phyloP scores from a whole-genome alignment of 2,888 invertebrate species.

The Drosophila heteroneura region DNA sequence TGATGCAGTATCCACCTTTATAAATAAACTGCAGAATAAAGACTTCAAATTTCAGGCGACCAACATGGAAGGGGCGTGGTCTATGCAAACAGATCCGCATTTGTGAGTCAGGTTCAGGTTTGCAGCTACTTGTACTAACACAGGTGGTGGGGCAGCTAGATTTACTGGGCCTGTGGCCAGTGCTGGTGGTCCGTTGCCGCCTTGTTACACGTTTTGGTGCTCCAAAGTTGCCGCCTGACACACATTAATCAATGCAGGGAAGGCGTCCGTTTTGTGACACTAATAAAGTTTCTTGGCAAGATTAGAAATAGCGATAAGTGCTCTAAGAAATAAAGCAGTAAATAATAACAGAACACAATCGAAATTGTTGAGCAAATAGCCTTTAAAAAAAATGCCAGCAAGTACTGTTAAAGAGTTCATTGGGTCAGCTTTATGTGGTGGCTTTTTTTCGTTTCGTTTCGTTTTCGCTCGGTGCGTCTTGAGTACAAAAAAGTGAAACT shows the following conservation, averaged over 20 bases:
- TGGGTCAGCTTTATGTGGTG: conserved; percentile 65
- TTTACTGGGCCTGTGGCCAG: not conserved
- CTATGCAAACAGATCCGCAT: conserved; percentile 59
- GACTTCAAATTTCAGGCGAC: conserved; percentile 72
- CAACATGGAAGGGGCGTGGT: conserved; percentile 72
- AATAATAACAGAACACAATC: conserved; percentile 23
- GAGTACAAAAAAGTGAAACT: conserved; percentile 66
- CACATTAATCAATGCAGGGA: conserved; percentile 69
- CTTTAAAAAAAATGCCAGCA: conserved; percentile 36
- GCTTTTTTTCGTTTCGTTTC: conserved; percentile 34
- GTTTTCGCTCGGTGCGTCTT: conserved; percentile 16
- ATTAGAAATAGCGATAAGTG: conserved; percentile 58
- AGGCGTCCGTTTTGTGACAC: conserved; percentile 64
- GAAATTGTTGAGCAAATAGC: conserved; percentile 34
- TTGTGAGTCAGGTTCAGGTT: conserved; percentile 56
- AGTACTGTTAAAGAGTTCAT: conserved; percentile 63
- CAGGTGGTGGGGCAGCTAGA: not conserved
- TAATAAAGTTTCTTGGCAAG: conserved; percentile 78
- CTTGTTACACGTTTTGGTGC: conserved; percentile 50
- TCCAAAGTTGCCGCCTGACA: conserved; percentile 59
- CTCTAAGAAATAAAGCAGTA: conserved; percentile 21
- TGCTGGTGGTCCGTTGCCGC: conserved; percentile 50
- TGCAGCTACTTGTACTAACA: conserved; percentile 18
- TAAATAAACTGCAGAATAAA: conserved; percentile 68
- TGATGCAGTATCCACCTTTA: conserved; percentile 66